These are phyloP conservation scores for Sciurus niger DNA, from an alignment of 2,113 vertebrate species.

Conservation along the genomic window DNA sequence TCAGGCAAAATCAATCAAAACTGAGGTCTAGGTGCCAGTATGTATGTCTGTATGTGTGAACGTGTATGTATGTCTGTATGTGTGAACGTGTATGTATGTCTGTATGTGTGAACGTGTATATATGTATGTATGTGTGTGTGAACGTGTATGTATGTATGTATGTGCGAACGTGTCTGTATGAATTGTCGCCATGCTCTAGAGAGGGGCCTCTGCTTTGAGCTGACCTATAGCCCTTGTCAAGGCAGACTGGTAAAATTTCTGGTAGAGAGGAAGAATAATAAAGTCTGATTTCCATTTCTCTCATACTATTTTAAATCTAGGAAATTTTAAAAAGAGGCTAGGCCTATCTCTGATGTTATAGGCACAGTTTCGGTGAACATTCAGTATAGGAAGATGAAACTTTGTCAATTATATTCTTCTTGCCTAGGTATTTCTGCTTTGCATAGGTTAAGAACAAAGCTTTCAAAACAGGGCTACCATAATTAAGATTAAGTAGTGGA, in stretches of 20 bases:
- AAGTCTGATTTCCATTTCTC: neutral
- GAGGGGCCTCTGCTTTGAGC: neutral
- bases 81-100: no score
- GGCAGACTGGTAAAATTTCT: neutral
- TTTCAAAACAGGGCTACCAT: neutral
- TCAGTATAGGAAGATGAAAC: neutral
- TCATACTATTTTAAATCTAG: neutral
- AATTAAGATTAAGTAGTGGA: neutral
- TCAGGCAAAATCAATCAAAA: neutral
- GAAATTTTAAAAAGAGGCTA: neutral
- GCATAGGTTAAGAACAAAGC: neutral
- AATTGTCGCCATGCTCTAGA: neutral
- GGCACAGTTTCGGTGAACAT: neutral
- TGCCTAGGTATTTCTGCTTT: neutral
- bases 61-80: neutral
- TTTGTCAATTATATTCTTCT: neutral
- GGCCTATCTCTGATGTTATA: neutral
- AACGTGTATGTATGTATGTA: neutral
- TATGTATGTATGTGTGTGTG: no score
- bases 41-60: no score
- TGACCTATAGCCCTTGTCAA: neutral
- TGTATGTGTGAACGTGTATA: no score
- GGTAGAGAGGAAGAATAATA: neutral
- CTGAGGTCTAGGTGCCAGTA: no score
- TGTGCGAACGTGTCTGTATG: neutral